A percentile compares a stretch with the other conserved stretches of the same genome.
These are phyloP conservation scores for Antechinus flavipes DNA, from an alignment of 2,113 vertebrate genomes.

Conservation along the genomic window DNA sequence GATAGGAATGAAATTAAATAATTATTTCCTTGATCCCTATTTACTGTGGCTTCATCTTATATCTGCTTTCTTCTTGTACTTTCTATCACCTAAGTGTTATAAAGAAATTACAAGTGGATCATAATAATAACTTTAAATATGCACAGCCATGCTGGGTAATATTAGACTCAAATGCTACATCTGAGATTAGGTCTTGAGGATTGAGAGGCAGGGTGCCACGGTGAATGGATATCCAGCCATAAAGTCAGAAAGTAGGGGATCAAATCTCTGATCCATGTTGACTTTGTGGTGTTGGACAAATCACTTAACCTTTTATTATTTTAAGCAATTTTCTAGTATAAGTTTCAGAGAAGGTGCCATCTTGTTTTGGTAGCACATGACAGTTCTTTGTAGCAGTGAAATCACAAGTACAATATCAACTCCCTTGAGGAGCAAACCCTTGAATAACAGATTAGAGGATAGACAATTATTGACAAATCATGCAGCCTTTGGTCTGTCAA, in stretches of 20 bases:
- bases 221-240: background rate
- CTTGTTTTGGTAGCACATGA: background rate
- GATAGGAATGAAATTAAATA: background rate
- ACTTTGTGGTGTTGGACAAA: background rate
- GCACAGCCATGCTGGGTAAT: background rate
- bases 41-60: background rate
- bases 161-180: constrained; percentile 13
- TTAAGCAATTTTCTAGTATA: background rate
- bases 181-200: constrained; percentile 6
- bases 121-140: constrained; percentile 26
- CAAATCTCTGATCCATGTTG: background rate
- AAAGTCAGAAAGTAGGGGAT: background rate
- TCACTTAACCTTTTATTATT: background rate
- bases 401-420: too few relatives aligned
- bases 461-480: background rate
- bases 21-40: background rate
- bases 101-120: background rate
- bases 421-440: too few relatives aligned
- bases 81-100: background rate
- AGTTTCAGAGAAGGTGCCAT: background rate
- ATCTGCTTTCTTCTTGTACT: background rate
- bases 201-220: background rate
- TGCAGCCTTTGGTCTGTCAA: constrained; percentile 1
- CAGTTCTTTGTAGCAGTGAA: background rate
- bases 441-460: too few relatives aligned